Evolutionary conservation across 2,888 invertebrate genomes (phyloP), one percentile per base, ranked within the genome.

Genomic region (Chrysolina haemoptera): DNA sequence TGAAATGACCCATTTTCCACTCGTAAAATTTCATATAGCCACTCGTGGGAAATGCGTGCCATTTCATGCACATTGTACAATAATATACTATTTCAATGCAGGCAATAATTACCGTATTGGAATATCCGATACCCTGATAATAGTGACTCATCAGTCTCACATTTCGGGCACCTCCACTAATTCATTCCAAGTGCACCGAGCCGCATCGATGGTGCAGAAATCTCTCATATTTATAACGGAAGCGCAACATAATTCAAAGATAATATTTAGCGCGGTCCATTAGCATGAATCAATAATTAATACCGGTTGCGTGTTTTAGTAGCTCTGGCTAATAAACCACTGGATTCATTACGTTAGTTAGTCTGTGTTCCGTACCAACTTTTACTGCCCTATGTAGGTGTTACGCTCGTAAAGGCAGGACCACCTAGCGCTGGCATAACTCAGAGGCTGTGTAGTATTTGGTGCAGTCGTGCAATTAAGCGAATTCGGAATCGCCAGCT

Each of bases 211-310:
- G 46, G 71, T 50, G 67, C 68, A 71, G 74, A 68, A 53, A 35
- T 59, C 18, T 79, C 75, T 80, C 76, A 74, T 80, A 79, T 81
- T 80, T 80, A 79, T 82, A 79, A 74, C 75, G 78, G 78, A 78
- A 79, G 76, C 74, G 62, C 73, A 69, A 78, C 78, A 82, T 82
- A 82, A 81, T 78, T 80, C 75, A 80, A 79, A 80, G 80, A 81
- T 81, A 77, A 78, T 78, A 76, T 81, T 81, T 78, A 74, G 76
- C 78, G 72, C 80, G 76, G 71, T 78, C 82, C 80, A 82, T 82
- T 82, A 82, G 78, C 82, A 81, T 82, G 80, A 82, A 82, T 82
- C 82, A 82, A 82, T 82, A 82, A 82, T 82, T 82, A 82, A 82
- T 82, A 82, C 80, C 74, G 78, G 78, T 81, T 82, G 82, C 82